Evolutionary conservation across 2,797 vertebrate species (phyloP), one percentile per base, ranked within the genome.

Genomic region (Alosa sapidissima): DNA sequence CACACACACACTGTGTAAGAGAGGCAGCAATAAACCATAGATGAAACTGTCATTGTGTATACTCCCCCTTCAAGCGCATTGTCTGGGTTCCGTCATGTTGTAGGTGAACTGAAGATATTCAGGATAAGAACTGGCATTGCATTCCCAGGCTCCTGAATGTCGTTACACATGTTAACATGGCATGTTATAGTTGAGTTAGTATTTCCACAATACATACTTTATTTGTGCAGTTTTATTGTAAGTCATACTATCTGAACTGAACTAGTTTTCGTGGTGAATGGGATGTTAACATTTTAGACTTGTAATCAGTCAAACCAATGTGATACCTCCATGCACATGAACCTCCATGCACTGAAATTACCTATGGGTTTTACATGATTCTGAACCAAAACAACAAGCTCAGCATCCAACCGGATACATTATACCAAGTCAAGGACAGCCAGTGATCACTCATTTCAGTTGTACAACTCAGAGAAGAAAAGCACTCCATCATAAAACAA

Each of bases 401-500:
- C n/a, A 60, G 58, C 6, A 60, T 60, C 58, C 21, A 60, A 24
- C n/a, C 58, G n/a, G 58, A 5, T 24, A 24, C 7, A 60, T 60
- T 3, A 65, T 65, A 24, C 24, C 5, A 41, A 78, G 72, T 13
- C 72, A 45, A 14, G 68, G 68, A 75, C 68, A 75, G 36, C 72
- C 72, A 78, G 45, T 16, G 36, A 41, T 78, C 41, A 41, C 41
- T 47, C 41, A 14, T 5, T 47, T 21, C 5, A 45, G 72, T 21
- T 10, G 36, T 78, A 6, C 0, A 41, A 19, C 14, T 75, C 13
- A 45, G 36, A 33, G 41, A 21, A 2, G 16, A 78, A 47, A 13
- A 78, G 41, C 16, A 45, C 72, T 19, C 6, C 65, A 49, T 86
- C 85, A 82, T 62, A 84, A 88, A 88, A 86, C 82, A 62, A 60